A percentile compares a stretch with the other conserved stretches of the same genome.
phyloP scores from a whole-genome alignment of 2,888 invertebrate species.

The Cheilosia vulpina region DNA sequence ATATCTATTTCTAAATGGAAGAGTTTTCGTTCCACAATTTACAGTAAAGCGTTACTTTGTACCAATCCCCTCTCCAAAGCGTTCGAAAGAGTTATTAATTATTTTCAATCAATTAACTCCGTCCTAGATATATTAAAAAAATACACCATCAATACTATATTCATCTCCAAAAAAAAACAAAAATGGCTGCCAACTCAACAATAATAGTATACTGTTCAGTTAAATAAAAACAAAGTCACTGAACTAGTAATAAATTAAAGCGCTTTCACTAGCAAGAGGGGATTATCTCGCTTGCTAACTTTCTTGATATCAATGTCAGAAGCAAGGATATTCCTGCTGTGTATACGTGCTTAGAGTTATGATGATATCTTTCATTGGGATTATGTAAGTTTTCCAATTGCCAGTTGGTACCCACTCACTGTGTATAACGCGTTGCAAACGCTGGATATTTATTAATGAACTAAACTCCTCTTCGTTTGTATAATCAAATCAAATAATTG shows the following conservation, averaged over 20 bases:
- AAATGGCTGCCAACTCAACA: neutral
- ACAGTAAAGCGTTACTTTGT: too few relatives aligned
- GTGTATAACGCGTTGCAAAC: slow-evolving; percentile 9
- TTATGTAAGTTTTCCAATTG: slow-evolving; percentile 61
- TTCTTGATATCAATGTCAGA: slow-evolving; percentile 39
- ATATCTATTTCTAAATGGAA: too few relatives aligned
- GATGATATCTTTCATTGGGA: slow-evolving; percentile 28
- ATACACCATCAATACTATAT: neutral
- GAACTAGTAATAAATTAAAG: slow-evolving; percentile 17
- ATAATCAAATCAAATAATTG: slow-evolving; percentile 57
- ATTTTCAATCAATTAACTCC: too few relatives aligned
- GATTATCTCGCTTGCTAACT: neutral
- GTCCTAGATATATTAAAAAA: too few relatives aligned
- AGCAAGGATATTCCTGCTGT: slow-evolving; percentile 44
- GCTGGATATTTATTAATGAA: slow-evolving; percentile 56
- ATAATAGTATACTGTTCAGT: neutral
- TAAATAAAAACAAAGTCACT: neutral
- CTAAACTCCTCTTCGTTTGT: slow-evolving; percentile 54
- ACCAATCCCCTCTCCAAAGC: too few relatives aligned
- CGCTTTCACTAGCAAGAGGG: neutral
- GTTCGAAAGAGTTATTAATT: too few relatives aligned
- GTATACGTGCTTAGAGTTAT: slow-evolving; percentile 51
- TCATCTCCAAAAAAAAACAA: neutral
- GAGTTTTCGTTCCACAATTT: too few relatives aligned
- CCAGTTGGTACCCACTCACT: slow-evolving; percentile 2